Base-by-base conservation (phyloP, 2,797 vertebrate species). In the Thalassophryne amazonica region DNA sequence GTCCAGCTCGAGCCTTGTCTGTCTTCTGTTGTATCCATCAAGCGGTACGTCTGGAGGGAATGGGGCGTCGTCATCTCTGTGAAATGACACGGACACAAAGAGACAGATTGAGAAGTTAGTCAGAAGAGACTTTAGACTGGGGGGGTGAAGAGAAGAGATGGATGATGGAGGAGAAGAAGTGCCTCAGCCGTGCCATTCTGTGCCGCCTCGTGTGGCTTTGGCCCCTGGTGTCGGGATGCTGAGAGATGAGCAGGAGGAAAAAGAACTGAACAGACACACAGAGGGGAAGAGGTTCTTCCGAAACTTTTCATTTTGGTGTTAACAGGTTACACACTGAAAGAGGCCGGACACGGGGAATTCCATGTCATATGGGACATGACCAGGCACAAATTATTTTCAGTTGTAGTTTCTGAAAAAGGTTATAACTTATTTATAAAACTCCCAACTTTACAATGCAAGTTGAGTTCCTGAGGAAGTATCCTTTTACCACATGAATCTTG, bases 191-290 rank as follows among this genome's bases (percentile, higher is more conserved):
- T 58, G 52, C 55, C 70, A 48, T 37, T 10, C 33, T 19, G 29
- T 19, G 30, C 23, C 35, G 19, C 14, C 46, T 14, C 25, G 5
- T 15, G 36, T 21, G 17, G 30, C 60, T 41, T 51, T 19, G 16
- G 43, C 10, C 49, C 29, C 60, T 1, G 68, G 64, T 76, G 61
- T 73, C 77, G 39, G 49, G 51, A 57, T 8, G 22, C 21, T 13
- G 69, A 57, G 52, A 35, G 69, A 60, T 50, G 43, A 48, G 24
- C 69, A 19, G 45, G 40, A 46, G 16, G 14, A 40, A 27, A 49
- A 50, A 49, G 54, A 31, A 34, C 49, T 2, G 3, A 32, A 51
- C 41, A 39, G 68, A 58, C 48, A 37, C 69, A 68, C 30, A 0
- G 25, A 38, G 39, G 40, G 32, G 1, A 47, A 54, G 62, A 42